phyloP scores from a whole-genome alignment of 2,797 vertebrate species.

The Meda fulgida region DNA sequence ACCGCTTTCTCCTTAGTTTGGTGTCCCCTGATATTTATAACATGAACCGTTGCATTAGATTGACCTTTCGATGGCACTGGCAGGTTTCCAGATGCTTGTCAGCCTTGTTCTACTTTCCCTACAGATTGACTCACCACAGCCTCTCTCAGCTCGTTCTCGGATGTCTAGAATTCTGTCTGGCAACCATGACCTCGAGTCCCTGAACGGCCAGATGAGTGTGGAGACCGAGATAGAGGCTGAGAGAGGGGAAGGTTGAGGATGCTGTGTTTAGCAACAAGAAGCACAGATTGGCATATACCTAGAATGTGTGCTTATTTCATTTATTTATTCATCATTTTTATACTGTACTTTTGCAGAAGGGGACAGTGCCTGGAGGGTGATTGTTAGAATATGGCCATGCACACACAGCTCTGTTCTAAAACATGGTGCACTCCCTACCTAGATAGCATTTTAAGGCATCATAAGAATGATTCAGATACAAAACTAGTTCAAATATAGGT shows the following conservation, averaged over 20 bases:
- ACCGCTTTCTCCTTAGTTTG: background rate
- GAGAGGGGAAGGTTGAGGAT: background rate
- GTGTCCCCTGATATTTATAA: slow-evolving; percentile 38
- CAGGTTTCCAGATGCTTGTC: slow-evolving; percentile 27
- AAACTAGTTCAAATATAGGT: background rate
- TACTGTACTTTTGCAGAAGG: background rate
- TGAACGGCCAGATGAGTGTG: slow-evolving; percentile 15
- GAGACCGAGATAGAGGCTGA: background rate
- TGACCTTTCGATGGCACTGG: slow-evolving; percentile 35
- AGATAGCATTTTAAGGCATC: background rate
- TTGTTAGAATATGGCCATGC: background rate
- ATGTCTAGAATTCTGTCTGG: slow-evolving; percentile 43
- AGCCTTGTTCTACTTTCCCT: slow-evolving; percentile 40
- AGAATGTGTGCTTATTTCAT: background rate
- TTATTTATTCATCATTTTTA: background rate
- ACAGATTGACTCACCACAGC: background rate
- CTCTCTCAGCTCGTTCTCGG: slow-evolving; percentile 19
- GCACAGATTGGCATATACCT: background rate
- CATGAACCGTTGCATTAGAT: slow-evolving; percentile 11
- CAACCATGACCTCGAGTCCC: slow-evolving; percentile 33
- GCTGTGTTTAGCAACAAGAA: background rate
- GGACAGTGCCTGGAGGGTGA: background rate
- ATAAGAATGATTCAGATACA: background rate
- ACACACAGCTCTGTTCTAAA: background rate
- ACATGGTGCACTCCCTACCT: background rate